phyloP scores from a whole-genome alignment of 2,888 invertebrate species.

The Eledona agricola region DNA sequence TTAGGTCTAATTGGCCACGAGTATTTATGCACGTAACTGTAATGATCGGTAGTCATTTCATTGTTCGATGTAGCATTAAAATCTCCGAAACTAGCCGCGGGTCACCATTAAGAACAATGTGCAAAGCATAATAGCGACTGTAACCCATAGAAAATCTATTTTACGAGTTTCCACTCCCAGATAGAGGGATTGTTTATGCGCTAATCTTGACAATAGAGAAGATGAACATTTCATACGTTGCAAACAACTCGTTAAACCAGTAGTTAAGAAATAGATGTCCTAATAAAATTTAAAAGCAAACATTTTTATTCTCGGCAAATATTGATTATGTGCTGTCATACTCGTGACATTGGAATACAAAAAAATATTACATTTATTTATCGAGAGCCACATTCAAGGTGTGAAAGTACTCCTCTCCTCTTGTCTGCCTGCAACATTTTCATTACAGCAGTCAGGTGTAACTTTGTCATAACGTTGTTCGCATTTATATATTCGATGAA shows the following conservation, averaged over 20 bases:
- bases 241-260: conserved; percentile 42
- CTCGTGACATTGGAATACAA: conserved; percentile 38
- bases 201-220: conserved; percentile 36
- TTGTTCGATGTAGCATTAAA: conserved; percentile 30
- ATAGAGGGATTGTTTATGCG: conserved; percentile 29
- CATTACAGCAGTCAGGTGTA: conserved; percentile 28
- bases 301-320: conserved; percentile 43
- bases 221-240: conserved; percentile 39
- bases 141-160: conserved; percentile 42
- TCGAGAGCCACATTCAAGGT: conserved; percentile 34
- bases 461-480: conserved; percentile 26
- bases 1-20: conserved; percentile 11
- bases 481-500: conserved; percentile 20
- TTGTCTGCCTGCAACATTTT: conserved; percentile 27
- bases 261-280: conserved; percentile 43
- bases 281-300: conserved; percentile 43
- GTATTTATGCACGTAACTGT: conserved; percentile 27
- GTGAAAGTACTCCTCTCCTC: conserved; percentile 26
- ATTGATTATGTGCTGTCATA: conserved; percentile 41
- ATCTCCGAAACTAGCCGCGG: conserved; percentile 36
- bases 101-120: conserved; percentile 44
- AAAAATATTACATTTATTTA: conserved; percentile 40
- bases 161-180: conserved; percentile 44
- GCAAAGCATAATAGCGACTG: conserved; percentile 40
- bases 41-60: conserved; percentile 30